Base-by-base conservation (phyloP, 1,140 invertebrate genomes). In the Brachionus asplanchnoidis region DNA sequence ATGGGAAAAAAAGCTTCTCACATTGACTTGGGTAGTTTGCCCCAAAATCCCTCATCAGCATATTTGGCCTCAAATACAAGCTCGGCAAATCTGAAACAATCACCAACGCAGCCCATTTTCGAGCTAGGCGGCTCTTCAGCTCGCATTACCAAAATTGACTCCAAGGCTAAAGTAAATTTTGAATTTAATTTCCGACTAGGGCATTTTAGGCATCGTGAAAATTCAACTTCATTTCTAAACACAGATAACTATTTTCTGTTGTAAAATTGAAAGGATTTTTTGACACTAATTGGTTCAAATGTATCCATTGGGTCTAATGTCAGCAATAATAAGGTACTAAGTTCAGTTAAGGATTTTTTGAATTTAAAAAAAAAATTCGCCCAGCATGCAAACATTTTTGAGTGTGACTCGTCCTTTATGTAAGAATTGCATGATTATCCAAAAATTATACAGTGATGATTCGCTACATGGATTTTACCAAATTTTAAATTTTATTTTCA, bases 1-100 rank as follows among this genome's bases (percentile, higher is more conserved):
- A 99, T 99, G 87, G 96, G 96, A 86, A 93, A 94, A 86, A 97
- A 96, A 90, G 95, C 97, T 90, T 97, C 96, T 20, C 95, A 96
- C 20, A 95, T 94, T 66, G 96, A 95, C 20, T 42, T 82, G 53
- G 42, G 53, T 4, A 77, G 12, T 50, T 23, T 77, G 20, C 20
- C 40, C 12, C 73, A 46, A 50, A 46, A 50, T 36, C 42, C 73
- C 2, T 77, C 73, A 4, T 50, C 73, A 46, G 26, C n/a, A 14
- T 77, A 44, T 46, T 28, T 68, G 14, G 46, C 32, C 1, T 36
- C 65, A 3, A 66, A 84, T 46, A 14, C 26, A 26, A 85, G 66
- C 20, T 85, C 44, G 14, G 32, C 56, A 7, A 84, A 68, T 68
- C 60, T 68, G 23, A 82, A 82, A n/a, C 53, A 82, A 82, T 65